Evolutionary conservation across 2,113 vertebrate genomes (phyloP).

Genomic region (Otis tarda): DNA sequence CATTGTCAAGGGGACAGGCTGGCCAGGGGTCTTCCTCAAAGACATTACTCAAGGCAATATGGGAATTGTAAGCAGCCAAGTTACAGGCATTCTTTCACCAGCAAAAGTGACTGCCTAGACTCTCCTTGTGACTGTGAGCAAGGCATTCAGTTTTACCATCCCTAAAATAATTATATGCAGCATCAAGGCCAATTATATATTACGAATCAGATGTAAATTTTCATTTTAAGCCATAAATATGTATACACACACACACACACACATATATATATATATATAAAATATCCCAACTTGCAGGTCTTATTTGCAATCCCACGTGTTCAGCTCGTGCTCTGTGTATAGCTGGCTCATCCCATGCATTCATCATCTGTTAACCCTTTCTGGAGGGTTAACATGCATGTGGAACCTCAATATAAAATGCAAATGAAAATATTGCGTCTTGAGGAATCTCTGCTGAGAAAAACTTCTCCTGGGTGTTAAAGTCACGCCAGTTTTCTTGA

Average conservation of each 20-base stretch:
- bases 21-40: not conserved
- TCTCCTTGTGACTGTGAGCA: not conserved
- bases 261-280: not conserved
- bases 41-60: not conserved
- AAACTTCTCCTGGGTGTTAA: not conserved
- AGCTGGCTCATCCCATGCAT: not conserved
- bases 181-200: not conserved
- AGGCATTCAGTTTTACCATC: not conserved
- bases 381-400: not conserved
- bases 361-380: conserved; percentile 30
- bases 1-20: not conserved
- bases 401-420: not conserved
- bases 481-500: not conserved
- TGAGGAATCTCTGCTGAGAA: not conserved
- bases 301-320: not conserved
- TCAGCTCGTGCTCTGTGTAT: not conserved
- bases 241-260: too few relatives aligned
- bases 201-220: not conserved
- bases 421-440: not conserved
- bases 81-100: not conserved
- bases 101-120: not conserved
- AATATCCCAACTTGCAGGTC: not conserved
- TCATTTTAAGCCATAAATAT: not conserved
- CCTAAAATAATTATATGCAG: not conserved
- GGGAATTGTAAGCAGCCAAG: not conserved